Base-by-base conservation (phyloP, 92 coral and sea anemone species). In the Porites lobata region DNA sequence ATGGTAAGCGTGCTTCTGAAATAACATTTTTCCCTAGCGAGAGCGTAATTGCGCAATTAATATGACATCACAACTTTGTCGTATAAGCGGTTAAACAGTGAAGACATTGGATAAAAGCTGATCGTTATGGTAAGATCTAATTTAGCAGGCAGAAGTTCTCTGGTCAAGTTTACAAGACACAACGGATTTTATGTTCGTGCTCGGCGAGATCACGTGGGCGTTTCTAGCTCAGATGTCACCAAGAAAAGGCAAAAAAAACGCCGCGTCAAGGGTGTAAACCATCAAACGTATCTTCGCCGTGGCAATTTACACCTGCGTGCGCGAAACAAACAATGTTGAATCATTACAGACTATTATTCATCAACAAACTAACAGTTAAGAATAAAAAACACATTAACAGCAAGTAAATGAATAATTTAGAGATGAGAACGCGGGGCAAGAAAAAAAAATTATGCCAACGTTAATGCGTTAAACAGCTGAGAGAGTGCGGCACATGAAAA, bases 381-480 rank as follows among this genome's bases (percentile, higher is more conserved):
- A 86, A 88, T 92, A 85, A 92, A 88, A 92, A 88, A 84, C 94
- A 75, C 87, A 88, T 84, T 84, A 92, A 47, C 90, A 59, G 73
- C 66, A 83, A 76, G 88, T 17, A 81, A 83, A 72, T 68, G 79
- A 70, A 84, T 26, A 88, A 93, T 91, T 81, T 66, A 70, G 78
- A 75, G 71, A 59, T 87, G 71, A 86, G 59, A 83, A 62, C 67
- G 83, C n/a, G 18, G 83, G 22, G 61, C 83, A 53, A 79, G 68
- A 53, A 84, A 82, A 38, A 4, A 78, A 70, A 59, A 71, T 76
- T 61, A 78, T 61, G 73, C n/a, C 59, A 82, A 56, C 50, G 70
- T 72, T 95, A 95, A 95, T 93, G 96, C 79, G 72, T 79, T 81
- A 95, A 95, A 82, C 96, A 93, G 90, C 92, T 95, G 94, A 94